Evolutionary conservation across 2,888 invertebrate species (phyloP).

Genomic region (Nudaria mundana): DNA sequence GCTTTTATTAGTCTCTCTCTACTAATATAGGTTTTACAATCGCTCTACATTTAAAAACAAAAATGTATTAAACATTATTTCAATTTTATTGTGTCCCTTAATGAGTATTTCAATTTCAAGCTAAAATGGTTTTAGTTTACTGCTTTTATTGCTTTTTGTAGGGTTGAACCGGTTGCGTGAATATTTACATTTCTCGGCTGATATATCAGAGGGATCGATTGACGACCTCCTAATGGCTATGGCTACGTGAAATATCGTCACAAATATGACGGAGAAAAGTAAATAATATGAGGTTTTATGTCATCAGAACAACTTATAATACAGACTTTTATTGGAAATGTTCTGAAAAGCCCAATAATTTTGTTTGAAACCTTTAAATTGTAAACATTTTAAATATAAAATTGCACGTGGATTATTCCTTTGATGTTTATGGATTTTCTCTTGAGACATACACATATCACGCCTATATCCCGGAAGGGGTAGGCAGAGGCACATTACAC

Average conservation of each 20-base stretch:
- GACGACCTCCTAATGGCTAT: conserved; percentile 13
- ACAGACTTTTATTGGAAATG: conserved; percentile 7
- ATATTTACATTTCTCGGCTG: conserved; percentile 7
- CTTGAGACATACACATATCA: no score
- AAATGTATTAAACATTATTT: no score
- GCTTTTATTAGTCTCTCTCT: no score
- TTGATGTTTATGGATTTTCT: background rate
- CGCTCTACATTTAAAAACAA: no score
- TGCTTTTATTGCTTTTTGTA: conserved; percentile 5
- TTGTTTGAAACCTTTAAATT: conserved; percentile 9
- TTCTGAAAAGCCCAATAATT: conserved; percentile 2
- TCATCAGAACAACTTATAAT: conserved; percentile 13
- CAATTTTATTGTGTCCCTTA: conserved; percentile 26
- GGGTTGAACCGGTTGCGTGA: background rate
- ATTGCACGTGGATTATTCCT: background rate
- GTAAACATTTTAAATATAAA: conserved; percentile 1
- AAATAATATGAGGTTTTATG: conserved; percentile 9
- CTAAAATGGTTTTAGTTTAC: conserved; percentile 6
- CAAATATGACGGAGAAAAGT: conserved; percentile 9
- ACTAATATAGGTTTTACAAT: no score
- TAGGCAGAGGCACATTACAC: no score
- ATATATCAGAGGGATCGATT: conserved; percentile 14
- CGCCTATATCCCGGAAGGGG: no score
- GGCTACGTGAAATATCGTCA: conserved; percentile 14
- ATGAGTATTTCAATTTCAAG: conserved; percentile 24